Evolutionary conservation across 2,797 vertebrate genomes (phyloP), one percentile per base, ranked within the genome.

Genomic region (Clarias laeviceps): DNA sequence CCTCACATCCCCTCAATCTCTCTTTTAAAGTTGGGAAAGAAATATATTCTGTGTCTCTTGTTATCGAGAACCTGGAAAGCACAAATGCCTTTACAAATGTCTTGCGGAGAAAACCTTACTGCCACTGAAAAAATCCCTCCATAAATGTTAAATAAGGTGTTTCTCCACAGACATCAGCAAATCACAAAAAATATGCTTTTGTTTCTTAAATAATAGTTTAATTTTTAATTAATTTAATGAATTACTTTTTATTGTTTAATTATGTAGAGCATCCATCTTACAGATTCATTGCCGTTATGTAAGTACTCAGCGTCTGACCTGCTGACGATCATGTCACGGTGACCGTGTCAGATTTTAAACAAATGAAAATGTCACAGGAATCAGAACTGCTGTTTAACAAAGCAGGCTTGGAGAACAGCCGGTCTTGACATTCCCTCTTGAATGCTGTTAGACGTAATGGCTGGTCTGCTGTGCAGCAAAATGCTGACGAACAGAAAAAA

Each of bases 391-490:
- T 59, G 54, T 24, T 61, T 78, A 14, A 37, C 7, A 57, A 40
- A 18, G 78, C 61, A 20, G 78, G 62, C 29, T 54, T 27, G 37
- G 37, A 80, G 62, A 65, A 50, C 62, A 65, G 78, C 17, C 24
- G 59, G 59, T 80, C 32, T 80, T 6, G 18, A 50, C 61, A 45
- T 80, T 45, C 59, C 34, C 59, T 9, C 59, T 64, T 8, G 14
- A 22, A 80, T 14, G 14, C 34, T 64, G 59, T 45, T 32, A 37
- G 56, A 37, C 57, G 0, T 78, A 78, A 61, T 37, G 18, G 61
- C 61, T 50, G 78, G 50, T 64, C 61, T 64, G 78, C 78, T 65
- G 78, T 80, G 78, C 78, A 65, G 78, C 20, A 65, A 80, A 66
- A 66, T 66, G 78, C 62, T 29, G 62, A 80, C 8, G 1, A 40